Evolutionary conservation across 2,113 vertebrate species (phyloP), one percentile per base, ranked within the genome.

Genomic region (Panurus biarmicus): DNA sequence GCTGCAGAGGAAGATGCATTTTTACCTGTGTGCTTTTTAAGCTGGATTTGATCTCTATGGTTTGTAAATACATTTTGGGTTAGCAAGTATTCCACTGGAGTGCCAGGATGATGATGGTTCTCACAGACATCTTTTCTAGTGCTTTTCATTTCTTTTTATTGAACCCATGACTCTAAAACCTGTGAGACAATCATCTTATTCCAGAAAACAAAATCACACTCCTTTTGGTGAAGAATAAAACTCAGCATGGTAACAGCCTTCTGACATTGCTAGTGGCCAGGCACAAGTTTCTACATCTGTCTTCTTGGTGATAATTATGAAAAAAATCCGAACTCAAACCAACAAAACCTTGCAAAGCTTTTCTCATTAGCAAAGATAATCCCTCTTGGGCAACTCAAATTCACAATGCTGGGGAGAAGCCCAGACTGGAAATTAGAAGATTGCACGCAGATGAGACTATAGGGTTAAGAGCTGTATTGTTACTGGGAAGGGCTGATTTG

Each of bases 371-470:
- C 26, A 90, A 85, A 89, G 77, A 26, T 44, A 50, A 79, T 72
- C 91, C 42, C 40, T 78, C 24, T 61, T 33, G 47, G 40, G 54
- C 28, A 45, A 78, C 54, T 54, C 38, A 71, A 47, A 77, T 67
- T 48, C 2, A 3, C 53, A 40, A 1, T 15, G 61, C n/a, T 69
- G 47, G 62, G 66, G 48, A 87, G 66, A 85, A 67, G 67, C 29
- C 74, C 38, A 21, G 53, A 12, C 40, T 60, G 33, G 56, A 67
- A 80, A 29, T 26, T 0, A 1, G 24, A 64, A 66, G 42, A 62
- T 14, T 60, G 42, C 82, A 77, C 0, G 0, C 12, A 9, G n/a
- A 22, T 28, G 54, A 56, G 12, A 47, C 64, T 80, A 7, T 0
- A 25, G 50, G 42, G 62, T 60, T 69, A 45, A 88, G n/a, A 94